A percentile compares a stretch with the other conserved stretches of the same genome.
Evolutionary conservation across 1,140 invertebrate species (phyloP).

Genomic region (Agrilus planipennis): DNA sequence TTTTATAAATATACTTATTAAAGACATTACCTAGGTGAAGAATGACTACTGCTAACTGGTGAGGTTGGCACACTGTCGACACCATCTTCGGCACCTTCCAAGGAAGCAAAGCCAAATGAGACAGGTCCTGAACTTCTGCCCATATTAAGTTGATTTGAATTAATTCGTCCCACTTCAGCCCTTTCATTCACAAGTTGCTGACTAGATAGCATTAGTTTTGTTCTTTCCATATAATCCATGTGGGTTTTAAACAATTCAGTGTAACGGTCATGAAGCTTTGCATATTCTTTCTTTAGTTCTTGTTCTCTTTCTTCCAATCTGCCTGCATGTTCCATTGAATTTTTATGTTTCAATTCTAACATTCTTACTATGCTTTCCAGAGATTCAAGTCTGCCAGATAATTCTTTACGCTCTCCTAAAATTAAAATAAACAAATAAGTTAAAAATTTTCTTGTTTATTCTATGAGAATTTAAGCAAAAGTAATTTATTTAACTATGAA

Average conservation of each 20-base stretch:
- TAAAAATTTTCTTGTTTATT: background rate
- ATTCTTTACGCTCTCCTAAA: conserved; percentile 74
- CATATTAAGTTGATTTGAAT: conserved; percentile 28
- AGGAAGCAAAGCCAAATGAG: conserved; percentile 76
- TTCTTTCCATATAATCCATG: conserved; percentile 97
- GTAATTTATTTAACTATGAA: background rate
- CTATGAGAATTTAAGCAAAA: background rate
- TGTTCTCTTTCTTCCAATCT: conserved; percentile 51
- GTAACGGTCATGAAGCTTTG: conserved; percentile 62
- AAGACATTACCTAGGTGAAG: no score
- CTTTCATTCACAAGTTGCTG: conserved; percentile 47
- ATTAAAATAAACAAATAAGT: conserved; percentile 5
- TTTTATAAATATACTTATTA: no score
- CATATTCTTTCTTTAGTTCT: conserved; percentile 56
- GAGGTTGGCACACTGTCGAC: conserved; percentile 44
- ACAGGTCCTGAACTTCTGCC: conserved; percentile 62
- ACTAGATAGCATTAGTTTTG: conserved; percentile 77
- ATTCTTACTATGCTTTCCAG: conserved; percentile 94
- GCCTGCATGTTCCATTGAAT: conserved; percentile 86
- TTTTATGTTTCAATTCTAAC: conserved; percentile 97
- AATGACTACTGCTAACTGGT: conserved; percentile 42
- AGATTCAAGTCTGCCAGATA: conserved; percentile 83
- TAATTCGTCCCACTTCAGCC: conserved; percentile 24
- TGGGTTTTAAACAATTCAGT: conserved; percentile 97
- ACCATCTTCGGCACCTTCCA: conserved; percentile 50